Conservation (phyloP, 2,797 vertebrate genomes). For the Siniperca obscura region DNA sequence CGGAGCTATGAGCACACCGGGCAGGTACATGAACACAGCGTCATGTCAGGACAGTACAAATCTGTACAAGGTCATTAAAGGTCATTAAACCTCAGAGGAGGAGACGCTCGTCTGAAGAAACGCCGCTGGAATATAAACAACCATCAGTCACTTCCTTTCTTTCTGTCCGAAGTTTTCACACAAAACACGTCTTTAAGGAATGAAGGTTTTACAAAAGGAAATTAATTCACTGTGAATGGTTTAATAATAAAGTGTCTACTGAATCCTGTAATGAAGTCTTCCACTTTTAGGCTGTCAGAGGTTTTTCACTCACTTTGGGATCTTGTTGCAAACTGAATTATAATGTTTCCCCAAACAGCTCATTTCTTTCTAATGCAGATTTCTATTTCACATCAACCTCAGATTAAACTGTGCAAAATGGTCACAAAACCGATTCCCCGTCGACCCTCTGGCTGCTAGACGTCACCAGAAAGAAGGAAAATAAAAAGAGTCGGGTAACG, state of each 20-base stretch:
- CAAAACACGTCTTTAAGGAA: background rate
- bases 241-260: no score
- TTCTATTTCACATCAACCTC: background rate
- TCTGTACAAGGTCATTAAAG: constrained; percentile 9
- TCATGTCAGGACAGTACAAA: constrained; percentile 5
- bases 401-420: background rate
- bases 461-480: background rate
- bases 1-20: constrained; percentile 25
- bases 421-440: background rate
- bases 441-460: fast-evolving
- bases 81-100: background rate
- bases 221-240: background rate
- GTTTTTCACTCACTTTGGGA: background rate
- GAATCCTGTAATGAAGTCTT: no score
- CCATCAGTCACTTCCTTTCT: background rate
- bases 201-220: background rate
- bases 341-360: background rate
- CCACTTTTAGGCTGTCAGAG: no score
- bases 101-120: background rate
- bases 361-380: background rate
- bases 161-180: background rate
- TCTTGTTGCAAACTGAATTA: background rate
- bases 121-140: background rate
- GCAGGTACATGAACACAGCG: constrained; percentile 11
- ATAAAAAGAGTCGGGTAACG: background rate